These are phyloP conservation scores for Caerostris darwini DNA, from an alignment of 1,140 invertebrate species.

Conservation along the genomic window DNA sequence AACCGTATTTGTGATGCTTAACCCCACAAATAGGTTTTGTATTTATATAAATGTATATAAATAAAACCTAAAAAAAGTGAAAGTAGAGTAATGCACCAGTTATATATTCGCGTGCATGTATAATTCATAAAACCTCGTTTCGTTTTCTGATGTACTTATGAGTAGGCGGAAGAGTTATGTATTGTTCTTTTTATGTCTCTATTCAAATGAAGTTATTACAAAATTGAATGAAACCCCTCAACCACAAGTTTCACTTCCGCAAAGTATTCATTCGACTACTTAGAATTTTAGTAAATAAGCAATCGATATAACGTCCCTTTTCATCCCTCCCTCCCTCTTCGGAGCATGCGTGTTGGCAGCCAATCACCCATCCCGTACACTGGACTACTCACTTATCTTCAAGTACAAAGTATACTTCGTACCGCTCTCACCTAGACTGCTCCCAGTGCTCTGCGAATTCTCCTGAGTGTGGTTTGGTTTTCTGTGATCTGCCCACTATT, in stretches of 20 bases:
- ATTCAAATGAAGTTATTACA: neutral
- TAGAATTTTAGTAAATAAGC: neutral
- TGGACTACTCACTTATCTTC: constrained; percentile 12
- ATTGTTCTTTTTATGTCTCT: neutral
- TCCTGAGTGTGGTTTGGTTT: neutral
- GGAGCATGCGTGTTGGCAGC: constrained; percentile 58
- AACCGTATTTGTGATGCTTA: too few relatives aligned
- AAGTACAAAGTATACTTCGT: constrained; percentile 18
- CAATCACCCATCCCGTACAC: constrained; percentile 15
- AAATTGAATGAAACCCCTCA: neutral
- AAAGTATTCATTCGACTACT: neutral
- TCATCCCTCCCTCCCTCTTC: neutral
- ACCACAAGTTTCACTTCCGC: neutral
- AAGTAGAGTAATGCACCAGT: too few relatives aligned
- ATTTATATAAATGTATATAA: too few relatives aligned
- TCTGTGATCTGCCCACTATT: neutral
- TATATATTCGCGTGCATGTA: too few relatives aligned
- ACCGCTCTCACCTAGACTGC: neutral
- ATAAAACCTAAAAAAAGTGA: too few relatives aligned
- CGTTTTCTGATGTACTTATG: too few relatives aligned
- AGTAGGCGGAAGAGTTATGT: neutral
- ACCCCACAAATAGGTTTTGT: too few relatives aligned
- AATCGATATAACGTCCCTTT: constrained; percentile 43
- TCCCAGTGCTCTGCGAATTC: neutral
- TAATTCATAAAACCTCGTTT: too few relatives aligned